Evolutionary conservation across 2,113 vertebrate genomes (phyloP).

Genomic region (Sardina pilchardus): DNA sequence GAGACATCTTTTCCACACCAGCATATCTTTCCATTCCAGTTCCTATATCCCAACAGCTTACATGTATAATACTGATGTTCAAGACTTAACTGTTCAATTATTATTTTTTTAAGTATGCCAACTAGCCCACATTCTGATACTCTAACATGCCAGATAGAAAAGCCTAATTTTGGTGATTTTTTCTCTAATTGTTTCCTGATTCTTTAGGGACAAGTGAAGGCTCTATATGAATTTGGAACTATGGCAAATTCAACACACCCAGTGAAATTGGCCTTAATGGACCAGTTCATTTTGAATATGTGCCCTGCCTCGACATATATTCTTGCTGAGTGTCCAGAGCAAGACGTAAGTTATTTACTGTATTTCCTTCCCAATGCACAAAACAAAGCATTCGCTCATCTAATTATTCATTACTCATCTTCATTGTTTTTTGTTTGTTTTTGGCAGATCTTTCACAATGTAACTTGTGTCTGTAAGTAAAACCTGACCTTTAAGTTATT

Average conservation of each 20-base stretch:
- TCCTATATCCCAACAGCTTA: too few species aligned
- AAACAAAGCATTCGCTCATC: not conserved
- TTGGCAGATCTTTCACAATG: not conserved
- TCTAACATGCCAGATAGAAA: not conserved
- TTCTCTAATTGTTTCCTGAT: not conserved
- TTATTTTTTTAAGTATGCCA: too few species aligned
- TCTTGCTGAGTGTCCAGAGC: not conserved
- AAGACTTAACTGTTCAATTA: too few species aligned
- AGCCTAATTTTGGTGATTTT: not conserved
- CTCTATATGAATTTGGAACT: not conserved
- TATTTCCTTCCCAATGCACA: not conserved
- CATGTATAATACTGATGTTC: too few species aligned
- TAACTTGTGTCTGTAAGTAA: not conserved
- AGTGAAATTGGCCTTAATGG: not conserved
- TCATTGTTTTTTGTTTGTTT: not conserved
- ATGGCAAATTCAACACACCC: not conserved
- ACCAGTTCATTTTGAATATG: not conserved
- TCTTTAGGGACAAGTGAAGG: not conserved
- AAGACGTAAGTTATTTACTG: not conserved
- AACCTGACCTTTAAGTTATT: not conserved
- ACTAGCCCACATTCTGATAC: too few species aligned
- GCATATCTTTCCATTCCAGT: too few species aligned
- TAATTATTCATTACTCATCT: not conserved
- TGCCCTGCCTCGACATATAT: not conserved
- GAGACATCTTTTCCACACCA: too few species aligned